A percentile compares a stretch with the other conserved stretches of the same genome.
These are phyloP conservation scores for Amphipyra tragopoginis DNA, from an alignment of 2,888 invertebrate genomes.

Conservation along the genomic window DNA sequence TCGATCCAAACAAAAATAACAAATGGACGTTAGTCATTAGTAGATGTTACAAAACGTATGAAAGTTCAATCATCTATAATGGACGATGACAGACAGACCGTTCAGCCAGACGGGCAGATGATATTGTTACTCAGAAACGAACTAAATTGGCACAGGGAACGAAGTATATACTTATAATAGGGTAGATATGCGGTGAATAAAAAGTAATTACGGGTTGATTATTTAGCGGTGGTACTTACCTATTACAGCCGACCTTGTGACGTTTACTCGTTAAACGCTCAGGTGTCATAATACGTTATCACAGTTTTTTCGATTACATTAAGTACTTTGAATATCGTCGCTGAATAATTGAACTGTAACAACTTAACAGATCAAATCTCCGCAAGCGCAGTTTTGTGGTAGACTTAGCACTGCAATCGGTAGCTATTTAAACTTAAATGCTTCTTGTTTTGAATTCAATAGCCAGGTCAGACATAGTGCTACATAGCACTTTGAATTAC, in stretches of 20 bases:
- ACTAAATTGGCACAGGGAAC: slow-evolving; percentile 42
- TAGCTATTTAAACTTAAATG: background rate
- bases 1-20: slow-evolving; percentile 43
- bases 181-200: slow-evolving; percentile 19
- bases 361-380: slow-evolving; percentile 6
- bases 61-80: slow-evolving; percentile 53
- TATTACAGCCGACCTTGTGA: background rate
- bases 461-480: no score
- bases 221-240: background rate
- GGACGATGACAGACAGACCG: slow-evolving; percentile 44
- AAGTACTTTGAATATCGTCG: no score
- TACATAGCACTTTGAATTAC: no score
- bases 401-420: slow-evolving; percentile 28
- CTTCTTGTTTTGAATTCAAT: no score
- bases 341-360: no score
- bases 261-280: background rate
- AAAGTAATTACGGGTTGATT: slow-evolving; percentile 7
- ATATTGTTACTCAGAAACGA: slow-evolving; percentile 44
- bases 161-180: slow-evolving; percentile 17
- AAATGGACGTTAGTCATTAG: slow-evolving; percentile 49
- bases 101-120: slow-evolving; percentile 24
- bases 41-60: slow-evolving; percentile 48
- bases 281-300: no score
- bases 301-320: no score
- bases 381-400: slow-evolving; percentile 34